Evolutionary conservation across 2,797 vertebrate species (phyloP).

Genomic region (Clamator glandarius): DNA sequence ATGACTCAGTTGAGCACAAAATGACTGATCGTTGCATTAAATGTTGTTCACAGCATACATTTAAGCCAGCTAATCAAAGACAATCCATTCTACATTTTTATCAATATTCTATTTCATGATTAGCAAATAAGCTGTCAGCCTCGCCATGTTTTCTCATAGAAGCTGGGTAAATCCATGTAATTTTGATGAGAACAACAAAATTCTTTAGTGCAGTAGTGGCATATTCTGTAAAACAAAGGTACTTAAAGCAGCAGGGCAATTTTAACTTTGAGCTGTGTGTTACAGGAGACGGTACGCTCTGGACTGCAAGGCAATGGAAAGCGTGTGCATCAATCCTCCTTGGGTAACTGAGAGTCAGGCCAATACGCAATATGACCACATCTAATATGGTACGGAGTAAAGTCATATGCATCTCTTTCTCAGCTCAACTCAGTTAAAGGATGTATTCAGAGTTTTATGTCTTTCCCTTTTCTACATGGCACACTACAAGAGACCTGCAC

Average conservation of each 20-base stretch:
- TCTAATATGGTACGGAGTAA: background rate
- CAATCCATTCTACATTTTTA: background rate
- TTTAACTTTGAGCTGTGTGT: background rate
- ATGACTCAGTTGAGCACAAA: background rate
- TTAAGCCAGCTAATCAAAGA: background rate
- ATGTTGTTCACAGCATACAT: background rate
- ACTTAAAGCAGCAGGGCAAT: background rate
- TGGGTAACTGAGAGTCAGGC: background rate
- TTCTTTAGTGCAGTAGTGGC: background rate
- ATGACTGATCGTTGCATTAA: background rate
- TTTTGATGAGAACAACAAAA: background rate
- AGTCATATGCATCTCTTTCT: background rate
- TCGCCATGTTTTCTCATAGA: accelerated
- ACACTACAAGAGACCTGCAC: background rate
- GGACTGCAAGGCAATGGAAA: background rate
- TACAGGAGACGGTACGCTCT: background rate
- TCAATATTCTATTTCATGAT: background rate
- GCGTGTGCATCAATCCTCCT: background rate
- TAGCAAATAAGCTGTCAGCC: background rate
- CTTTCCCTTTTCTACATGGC: background rate
- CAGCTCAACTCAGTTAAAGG: background rate
- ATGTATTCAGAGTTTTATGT: background rate
- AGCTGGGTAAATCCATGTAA: background rate
- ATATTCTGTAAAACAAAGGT: background rate
- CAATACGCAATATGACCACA: background rate